Percentiles rank a stretch among this genome's conserved stretches.
These are phyloP conservation scores for Drosophila glabriapex DNA, from an alignment of 2,888 invertebrate species.

Conservation along the genomic window DNA sequence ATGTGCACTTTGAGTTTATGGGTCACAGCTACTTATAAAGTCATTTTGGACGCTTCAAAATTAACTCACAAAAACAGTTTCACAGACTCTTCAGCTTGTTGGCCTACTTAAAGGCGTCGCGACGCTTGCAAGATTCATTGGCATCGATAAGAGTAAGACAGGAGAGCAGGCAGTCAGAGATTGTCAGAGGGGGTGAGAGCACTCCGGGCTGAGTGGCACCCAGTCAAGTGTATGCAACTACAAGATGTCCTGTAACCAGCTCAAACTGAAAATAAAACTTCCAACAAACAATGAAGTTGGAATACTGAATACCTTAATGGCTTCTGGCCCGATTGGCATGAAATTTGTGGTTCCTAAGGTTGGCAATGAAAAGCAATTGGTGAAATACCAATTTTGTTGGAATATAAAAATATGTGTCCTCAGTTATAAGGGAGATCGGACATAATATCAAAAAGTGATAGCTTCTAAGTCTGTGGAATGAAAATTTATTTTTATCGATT, in stretches of 20 bases:
- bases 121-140: conserved; percentile 67
- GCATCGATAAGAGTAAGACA: conserved; percentile 53
- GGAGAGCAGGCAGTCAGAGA: not conserved
- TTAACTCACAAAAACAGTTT: conserved; percentile 56
- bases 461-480: not conserved
- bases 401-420: rapidly evolving
- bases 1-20: conserved; percentile 45
- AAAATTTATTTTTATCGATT: not conserved
- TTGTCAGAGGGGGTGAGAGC: not conserved
- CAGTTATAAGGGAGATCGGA: not conserved
- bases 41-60: conserved; percentile 60
- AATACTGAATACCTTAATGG: not conserved
- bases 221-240: not conserved
- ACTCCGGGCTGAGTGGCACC: not conserved
- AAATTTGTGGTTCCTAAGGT: not conserved
- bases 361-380: not conserved
- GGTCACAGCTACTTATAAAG: conserved; percentile 76
- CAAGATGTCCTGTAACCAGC: not conserved
- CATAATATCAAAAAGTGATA: not conserved
- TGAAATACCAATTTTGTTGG: not conserved
- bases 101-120: conserved; percentile 62
- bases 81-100: conserved; percentile 24
- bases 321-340: not conserved
- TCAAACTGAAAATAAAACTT: not conserved
- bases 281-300: not conserved